Base-by-base conservation (phyloP, 1,140 invertebrate genomes). In the Geopemphigus sp. region DNA sequence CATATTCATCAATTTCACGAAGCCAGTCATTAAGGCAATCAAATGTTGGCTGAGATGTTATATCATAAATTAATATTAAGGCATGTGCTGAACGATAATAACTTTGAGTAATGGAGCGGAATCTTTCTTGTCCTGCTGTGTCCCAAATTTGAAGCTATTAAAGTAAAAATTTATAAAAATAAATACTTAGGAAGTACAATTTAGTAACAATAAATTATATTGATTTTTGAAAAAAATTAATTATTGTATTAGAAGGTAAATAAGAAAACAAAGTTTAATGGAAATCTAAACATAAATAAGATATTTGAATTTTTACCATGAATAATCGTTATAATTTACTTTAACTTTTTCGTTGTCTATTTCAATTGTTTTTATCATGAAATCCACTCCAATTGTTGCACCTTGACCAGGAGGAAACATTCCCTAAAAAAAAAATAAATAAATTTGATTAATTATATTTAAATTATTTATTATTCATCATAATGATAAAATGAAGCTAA, bases 321-420 rank as follows among this genome's bases (percentile, higher is more conserved):
- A 53, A 2, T 53, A 53, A 53, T 1, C 50, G 15, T n/a, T 24
- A 68, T 47, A 68, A 83, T 78, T 85, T 89, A 97, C 95, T 91
- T 99, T 99, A 70, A 99, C 93, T 91, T 97, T 95, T 88, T 98
- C 97, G 85, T 96, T 96, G 86, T 99, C 97, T 81, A 99, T 94
- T 88, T 97, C 94, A 14, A 99, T 92, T 81, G 97, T 99, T 88
- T 99, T 98, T 84, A 99, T 99, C 91, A 98, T 98, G 85, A 99
- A 99, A 89, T 99, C 98, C 17, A 99, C 98, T 80, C 98, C 98
- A 83, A 99, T 99, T 4, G 98, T 99, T 81, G 96, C 97, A 80
- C 97, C 97, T 89, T 99, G 97, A 56, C 96, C 95, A 32, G 95
- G 95, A 53, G 96, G 96, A 88, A 97, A 98, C 24, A 97, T 86